These are phyloP conservation scores for Otis tarda DNA, from an alignment of 2,113 vertebrate species.

Conservation along the genomic window DNA sequence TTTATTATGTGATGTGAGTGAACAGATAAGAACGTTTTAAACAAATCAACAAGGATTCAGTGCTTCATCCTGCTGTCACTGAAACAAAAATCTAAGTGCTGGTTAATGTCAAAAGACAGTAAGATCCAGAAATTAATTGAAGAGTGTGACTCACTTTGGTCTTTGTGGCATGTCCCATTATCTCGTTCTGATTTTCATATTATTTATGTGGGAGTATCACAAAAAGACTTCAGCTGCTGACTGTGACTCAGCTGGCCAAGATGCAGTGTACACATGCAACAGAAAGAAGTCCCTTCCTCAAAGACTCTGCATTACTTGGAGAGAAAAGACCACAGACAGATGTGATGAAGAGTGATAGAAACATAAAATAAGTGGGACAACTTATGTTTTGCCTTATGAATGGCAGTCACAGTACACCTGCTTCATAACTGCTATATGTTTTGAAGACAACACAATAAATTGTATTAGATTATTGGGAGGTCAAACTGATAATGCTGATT, in stretches of 20 bases:
- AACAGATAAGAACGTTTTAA: not conserved
- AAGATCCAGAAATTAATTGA: not conserved
- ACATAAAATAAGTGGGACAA: not conserved
- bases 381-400: not conserved
- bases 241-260: not conserved
- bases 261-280: rapidly evolving
- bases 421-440: not conserved
- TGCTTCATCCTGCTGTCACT: not conserved
- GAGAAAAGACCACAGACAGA: not conserved
- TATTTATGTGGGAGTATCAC: not conserved
- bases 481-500: slow-evolving; percentile 17
- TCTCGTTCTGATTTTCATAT: not conserved
- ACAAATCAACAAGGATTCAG: not conserved
- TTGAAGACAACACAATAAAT: not conserved
- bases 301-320: not conserved
- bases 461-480: not conserved
- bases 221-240: not conserved
- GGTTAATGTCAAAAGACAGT: not conserved
- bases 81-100: not conserved
- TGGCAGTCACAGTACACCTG: not conserved
- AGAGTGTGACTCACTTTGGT: slow-evolving; percentile 4
- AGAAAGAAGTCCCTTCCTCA: not conserved
- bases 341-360: not conserved
- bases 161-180: not conserved
- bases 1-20: not conserved